Percentiles rank a stretch among this genome's conserved stretches.
These are phyloP conservation scores for Phoxinus dragarum DNA, from an alignment of 2,797 vertebrate species.

Conservation along the genomic window DNA sequence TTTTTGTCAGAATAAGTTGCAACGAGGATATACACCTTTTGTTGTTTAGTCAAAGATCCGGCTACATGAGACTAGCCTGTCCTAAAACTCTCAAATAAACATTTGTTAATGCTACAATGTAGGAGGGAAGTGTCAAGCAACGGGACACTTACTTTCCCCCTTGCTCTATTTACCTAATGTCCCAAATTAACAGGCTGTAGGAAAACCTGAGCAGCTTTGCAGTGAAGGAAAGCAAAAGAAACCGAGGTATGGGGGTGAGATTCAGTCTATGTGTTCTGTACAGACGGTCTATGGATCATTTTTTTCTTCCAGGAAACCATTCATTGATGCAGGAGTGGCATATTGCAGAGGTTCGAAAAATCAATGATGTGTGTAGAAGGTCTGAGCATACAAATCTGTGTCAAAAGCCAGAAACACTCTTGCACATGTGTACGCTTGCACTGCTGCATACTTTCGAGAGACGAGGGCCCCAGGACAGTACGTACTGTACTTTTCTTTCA, in stretches of 20 bases:
- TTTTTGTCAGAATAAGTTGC: background rate
- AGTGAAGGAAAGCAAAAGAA: constrained; percentile 44
- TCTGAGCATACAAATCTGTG: constrained; percentile 24
- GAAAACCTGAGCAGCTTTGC: constrained; percentile 37
- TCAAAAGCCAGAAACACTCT: constrained; percentile 30
- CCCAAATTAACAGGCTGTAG: constrained; percentile 27
- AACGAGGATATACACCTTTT: background rate
- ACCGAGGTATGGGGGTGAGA: background rate
- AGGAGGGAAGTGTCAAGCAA: constrained; percentile 13
- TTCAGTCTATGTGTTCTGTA: background rate
- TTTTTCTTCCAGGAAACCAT: constrained; percentile 71
- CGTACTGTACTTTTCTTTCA: constrained; percentile 40
- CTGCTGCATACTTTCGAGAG: constrained; percentile 43
- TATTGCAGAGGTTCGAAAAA: constrained; percentile 56
- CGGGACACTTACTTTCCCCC: constrained; percentile 4
- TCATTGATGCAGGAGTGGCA: constrained; percentile 56
- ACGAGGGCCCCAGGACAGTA: constrained; percentile 44
- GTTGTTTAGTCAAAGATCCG: background rate
- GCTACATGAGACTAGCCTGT: background rate
- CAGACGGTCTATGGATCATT: constrained; percentile 46
- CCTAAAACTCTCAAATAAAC: constrained; percentile 12
- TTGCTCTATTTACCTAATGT: constrained; percentile 28
- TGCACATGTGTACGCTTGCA: constrained; percentile 15
- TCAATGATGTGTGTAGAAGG: constrained; percentile 64
- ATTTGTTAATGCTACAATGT: constrained; percentile 6